Evolutionary conservation across 2,797 vertebrate species (phyloP).

Genomic region (Balearica regulorum): DNA sequence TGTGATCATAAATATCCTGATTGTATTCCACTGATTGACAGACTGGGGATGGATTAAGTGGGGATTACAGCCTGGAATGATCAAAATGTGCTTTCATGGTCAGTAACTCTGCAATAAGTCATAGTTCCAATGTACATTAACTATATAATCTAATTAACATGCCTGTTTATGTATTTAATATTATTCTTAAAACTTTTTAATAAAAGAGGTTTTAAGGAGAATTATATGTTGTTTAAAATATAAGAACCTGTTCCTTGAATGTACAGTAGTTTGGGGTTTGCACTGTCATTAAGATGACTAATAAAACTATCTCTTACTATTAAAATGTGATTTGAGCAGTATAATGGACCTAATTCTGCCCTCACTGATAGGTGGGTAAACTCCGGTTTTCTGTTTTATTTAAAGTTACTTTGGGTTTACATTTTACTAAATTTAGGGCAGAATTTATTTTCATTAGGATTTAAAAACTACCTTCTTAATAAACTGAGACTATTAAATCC

Average conservation of each 20-base stretch:
- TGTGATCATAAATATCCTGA: slow-evolving; percentile 74
- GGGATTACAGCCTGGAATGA: slow-evolving; percentile 72
- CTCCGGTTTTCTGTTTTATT: not conserved
- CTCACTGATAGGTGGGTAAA: not conserved
- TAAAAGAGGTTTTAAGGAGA: slow-evolving; percentile 69
- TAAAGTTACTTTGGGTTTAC: not conserved
- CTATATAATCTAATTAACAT: slow-evolving; percentile 75
- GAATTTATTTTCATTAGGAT: not conserved
- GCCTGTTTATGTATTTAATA: slow-evolving; percentile 71
- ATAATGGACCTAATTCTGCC: not conserved
- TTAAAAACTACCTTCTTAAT: not conserved
- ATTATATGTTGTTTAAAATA: slow-evolving; percentile 57
- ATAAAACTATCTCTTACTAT: not conserved
- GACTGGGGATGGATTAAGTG: slow-evolving; percentile 70
- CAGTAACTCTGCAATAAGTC: slow-evolving; percentile 68
- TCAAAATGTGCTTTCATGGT: slow-evolving; percentile 72
- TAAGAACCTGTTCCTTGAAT: slow-evolving; percentile 35
- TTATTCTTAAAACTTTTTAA: slow-evolving; percentile 68
- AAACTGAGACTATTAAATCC: not conserved
- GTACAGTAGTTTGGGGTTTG: slow-evolving; percentile 15
- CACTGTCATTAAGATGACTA: not conserved
- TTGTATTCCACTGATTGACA: slow-evolving; percentile 76
- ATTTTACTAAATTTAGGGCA: not conserved
- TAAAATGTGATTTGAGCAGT: slow-evolving; percentile 3
- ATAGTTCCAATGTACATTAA: slow-evolving; percentile 69